Evolutionary conservation across 2,797 vertebrate genomes (phyloP).

Genomic region (Micropoecilia bifurca): DNA sequence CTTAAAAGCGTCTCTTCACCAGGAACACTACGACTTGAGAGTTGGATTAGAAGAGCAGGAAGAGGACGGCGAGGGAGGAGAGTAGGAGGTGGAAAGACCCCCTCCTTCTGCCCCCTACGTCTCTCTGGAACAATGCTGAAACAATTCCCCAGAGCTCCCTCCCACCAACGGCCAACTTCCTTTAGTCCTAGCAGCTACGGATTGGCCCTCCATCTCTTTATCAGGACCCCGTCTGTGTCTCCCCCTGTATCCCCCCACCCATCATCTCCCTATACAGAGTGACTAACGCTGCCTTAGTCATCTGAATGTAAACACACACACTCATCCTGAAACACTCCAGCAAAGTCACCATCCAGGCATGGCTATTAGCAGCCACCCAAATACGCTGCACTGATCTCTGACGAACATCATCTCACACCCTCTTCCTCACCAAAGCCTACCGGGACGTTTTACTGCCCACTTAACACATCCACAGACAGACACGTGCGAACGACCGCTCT

Average conservation of each 20-base stretch:
- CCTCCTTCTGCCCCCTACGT: conserved; percentile 34
- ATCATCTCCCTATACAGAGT: conserved; percentile 18
- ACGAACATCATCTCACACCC: conserved; percentile 10
- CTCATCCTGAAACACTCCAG: conserved; percentile 56
- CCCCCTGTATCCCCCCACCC: neutral
- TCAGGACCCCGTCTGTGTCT: conserved; percentile 3
- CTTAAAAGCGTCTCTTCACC: conserved; percentile 54
- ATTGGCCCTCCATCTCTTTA: conserved; percentile 22
- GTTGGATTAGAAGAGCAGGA: conserved; percentile 59
- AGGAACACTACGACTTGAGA: conserved; percentile 35
- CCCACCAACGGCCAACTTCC: conserved; percentile 73
- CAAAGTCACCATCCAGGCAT: conserved; percentile 35
- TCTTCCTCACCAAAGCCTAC: conserved; percentile 35
- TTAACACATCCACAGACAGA: conserved; percentile 51
- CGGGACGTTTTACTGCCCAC: conserved; percentile 55
- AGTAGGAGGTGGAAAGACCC: conserved; percentile 59
- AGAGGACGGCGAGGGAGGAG: conserved; percentile 68
- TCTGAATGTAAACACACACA: conserved; percentile 73
- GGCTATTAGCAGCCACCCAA: conserved; percentile 54
- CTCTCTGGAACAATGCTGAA: conserved; percentile 74
- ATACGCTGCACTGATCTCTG: conserved; percentile 33
- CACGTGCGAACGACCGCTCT: conserved; percentile 55
- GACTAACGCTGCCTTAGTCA: conserved; percentile 60
- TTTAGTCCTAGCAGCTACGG: conserved; percentile 42
- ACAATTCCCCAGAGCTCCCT: conserved; percentile 72